Percentiles rank a stretch among this genome's conserved stretches.
phyloP scores from a whole-genome alignment of 35 echinoderm and acorn worm genomes.

The Patiria miniata region DNA sequence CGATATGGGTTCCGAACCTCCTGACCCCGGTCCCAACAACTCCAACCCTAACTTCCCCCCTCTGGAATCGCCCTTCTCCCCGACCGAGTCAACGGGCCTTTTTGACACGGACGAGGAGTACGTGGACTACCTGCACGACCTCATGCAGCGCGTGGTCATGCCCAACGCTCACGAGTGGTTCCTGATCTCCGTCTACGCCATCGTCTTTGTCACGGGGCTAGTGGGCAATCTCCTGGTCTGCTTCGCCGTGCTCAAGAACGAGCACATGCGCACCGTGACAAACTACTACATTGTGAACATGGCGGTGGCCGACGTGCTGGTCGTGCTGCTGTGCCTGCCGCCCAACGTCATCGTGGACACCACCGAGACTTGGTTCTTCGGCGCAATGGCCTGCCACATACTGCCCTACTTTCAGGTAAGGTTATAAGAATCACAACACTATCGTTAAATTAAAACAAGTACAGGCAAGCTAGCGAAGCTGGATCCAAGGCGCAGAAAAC shows the following conservation, averaged over 20 bases:
- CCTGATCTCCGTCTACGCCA: conserved; percentile 49
- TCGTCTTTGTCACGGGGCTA: conserved; percentile 67
- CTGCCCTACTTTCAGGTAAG: conserved; percentile 91
- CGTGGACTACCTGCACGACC: conserved; percentile 25
- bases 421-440: no score
- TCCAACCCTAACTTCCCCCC: no score
- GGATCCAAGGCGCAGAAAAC: no score
- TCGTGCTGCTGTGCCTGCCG: conserved; percentile 74
- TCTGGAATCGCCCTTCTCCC: no score
- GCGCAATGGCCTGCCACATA: conserved; percentile 62
- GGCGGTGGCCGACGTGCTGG: conserved; percentile 77
- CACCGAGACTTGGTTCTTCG: conserved; percentile 83
- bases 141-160: conserved; percentile 12
- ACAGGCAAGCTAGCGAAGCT: no score
- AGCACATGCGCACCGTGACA: conserved; percentile 96
- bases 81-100: neutral
- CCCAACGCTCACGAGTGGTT: conserved; percentile 74
- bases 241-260: conserved; percentile 81
- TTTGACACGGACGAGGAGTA: neutral
- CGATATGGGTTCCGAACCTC: no score
- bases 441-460: no score
- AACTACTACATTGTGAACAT: conserved; percentile 98
- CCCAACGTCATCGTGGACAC: conserved; percentile 64
- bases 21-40: no score
- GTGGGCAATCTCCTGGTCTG: conserved; percentile 83